Evolutionary conservation across 2,888 invertebrate species (phyloP), one percentile per base, ranked within the genome.

Genomic region (Epistrophella euchroma): DNA sequence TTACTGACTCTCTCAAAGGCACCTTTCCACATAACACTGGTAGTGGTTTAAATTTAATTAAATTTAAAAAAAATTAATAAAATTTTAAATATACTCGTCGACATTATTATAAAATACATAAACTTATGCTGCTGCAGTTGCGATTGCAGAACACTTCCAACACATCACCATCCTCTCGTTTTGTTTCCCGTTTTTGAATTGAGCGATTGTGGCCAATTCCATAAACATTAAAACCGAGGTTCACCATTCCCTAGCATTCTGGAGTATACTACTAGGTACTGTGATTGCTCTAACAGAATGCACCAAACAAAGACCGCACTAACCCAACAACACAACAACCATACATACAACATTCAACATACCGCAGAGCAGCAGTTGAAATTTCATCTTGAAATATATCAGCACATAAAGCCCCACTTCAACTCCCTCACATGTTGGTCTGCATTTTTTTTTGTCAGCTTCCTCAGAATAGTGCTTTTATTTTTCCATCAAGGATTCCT

Each of bases 131-230:
- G 37, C 52, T 70, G 50, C 62, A 56, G 22, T 25, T 47, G 45
- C 40, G 45, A 17, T 25, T 47, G 43, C 47, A 55, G 17, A 1
- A 6, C 37, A 13, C 4, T 19, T 10, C 7, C 64, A n/a, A 13
- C 45, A n/a, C 22, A 43, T 4, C 28, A n/a, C 60, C 43, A 28
- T 32, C 64, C 60, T 55, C 60, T 45, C 60, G 76, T 50, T 66
- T 74, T 56, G 79, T 68, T 80, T 78, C 68, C 47, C 66, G 58
- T 72, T 83, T 83, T 72, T 72, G 77, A 86, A 86, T 81, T 86
- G 81, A 81, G 81, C 81, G 81, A 74, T 86, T 86, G 85, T 86
- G 85, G 85, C 81, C 85, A 81, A 86, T 86, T 86, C 81, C 81
- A 81, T 81, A 86, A 81, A 86, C 85, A 86, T 74, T 77, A 62